Evolutionary conservation across 2,113 vertebrate genomes (phyloP), one percentile per base, ranked within the genome.

Genomic region (Phalacrocorax aristotelis): DNA sequence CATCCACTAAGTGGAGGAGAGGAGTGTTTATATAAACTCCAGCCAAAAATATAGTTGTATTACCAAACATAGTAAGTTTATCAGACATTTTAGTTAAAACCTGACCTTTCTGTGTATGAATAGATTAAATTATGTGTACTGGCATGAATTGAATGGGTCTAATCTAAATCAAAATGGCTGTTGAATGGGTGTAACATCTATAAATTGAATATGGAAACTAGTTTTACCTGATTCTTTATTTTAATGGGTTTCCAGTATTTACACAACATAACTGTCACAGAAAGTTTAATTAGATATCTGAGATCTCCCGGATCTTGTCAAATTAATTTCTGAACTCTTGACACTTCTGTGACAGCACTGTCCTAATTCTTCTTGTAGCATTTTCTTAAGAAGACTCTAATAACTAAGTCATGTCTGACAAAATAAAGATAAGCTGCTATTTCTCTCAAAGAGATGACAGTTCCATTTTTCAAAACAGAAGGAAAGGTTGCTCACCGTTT

Each of bases 391-490:
- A 95, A 14, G 52, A 69, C 66, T 84, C 38, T 74, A 94, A 85
- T 93, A 92, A 96, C 94, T 75, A 96, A 55, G 65, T 80, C 66
- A 19, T 70, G 70, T 83, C 93, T 96, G 93, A 95, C 91, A 96
- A 95, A 95, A 95, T 87, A 93, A 93, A 91, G 91, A 94, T 86
- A 95, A 95, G 87, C 83, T 95, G 90, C 85, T 89, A 91, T 93
- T 95, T 93, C 89, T 85, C 88, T 52, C n/a, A 0, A 32, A 60
- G 72, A 86, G 49, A 60, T 95, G 96, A 89, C 94, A 96, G 95
- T 62, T 94, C 62, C 36, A 57, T 77, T 90, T 92, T 90, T 93
- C 84, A 89, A 60, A 93, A 74, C 83, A 62, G 15, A 79, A 40
- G 72, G 70, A 34, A 86, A 79, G 58, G 75, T 42, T 90, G 82